Percentiles rank a stretch among this genome's conserved stretches.
Evolutionary conservation across 2,113 vertebrate genomes (phyloP).

Genomic region (Gavialis gangeticus): DNA sequence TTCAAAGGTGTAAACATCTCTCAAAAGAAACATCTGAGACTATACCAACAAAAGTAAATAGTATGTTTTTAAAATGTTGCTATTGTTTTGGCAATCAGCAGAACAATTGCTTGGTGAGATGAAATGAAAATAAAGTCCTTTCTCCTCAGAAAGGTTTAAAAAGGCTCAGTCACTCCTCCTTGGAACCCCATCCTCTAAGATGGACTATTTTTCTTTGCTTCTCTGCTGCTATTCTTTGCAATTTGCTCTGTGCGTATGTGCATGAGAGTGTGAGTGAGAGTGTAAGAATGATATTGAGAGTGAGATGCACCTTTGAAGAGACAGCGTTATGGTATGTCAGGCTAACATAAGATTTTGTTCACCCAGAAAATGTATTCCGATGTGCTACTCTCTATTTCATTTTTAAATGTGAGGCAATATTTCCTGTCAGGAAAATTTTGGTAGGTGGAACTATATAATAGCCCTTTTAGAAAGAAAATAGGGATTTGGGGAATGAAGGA

Average conservation of each 20-base stretch:
- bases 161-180: background rate
- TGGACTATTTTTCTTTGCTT: background rate
- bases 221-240: background rate
- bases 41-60: slow-evolving; percentile 12
- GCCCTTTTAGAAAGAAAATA: background rate
- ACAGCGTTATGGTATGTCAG: background rate
- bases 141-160: background rate
- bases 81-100: background rate
- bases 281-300: background rate
- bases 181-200: background rate
- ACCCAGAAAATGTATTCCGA: background rate
- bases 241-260: background rate
- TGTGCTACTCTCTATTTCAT: background rate
- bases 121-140: background rate
- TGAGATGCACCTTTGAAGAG: background rate
- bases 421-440: background rate
- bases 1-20: slow-evolving; percentile 41
- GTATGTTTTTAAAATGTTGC: background rate
- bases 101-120: background rate
- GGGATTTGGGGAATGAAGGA: background rate
- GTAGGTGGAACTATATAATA: background rate
- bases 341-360: background rate
- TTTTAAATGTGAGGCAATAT: slow-evolving; percentile 2
- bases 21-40: background rate
- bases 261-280: background rate